Evolutionary conservation across 2,113 vertebrate genomes (phyloP).

Genomic region (Silurus meridionalis): DNA sequence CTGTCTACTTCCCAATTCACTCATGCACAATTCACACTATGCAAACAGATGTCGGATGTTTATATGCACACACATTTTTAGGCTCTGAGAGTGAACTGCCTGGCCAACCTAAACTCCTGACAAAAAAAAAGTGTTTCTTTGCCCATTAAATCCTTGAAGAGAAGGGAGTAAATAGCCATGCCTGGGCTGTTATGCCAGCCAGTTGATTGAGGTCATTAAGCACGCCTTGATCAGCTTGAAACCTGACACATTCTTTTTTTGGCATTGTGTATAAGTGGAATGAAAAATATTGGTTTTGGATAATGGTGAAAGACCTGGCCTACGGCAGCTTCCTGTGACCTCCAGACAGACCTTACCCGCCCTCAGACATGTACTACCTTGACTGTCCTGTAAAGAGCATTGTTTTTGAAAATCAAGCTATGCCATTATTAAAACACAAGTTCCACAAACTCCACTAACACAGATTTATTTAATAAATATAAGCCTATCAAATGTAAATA

Average conservation of each 20-base stretch:
- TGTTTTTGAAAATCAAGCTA: neutral
- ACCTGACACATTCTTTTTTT: conserved; percentile 23
- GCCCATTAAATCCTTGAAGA: conserved; percentile 5
- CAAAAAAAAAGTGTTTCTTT: neutral
- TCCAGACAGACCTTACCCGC: conserved; percentile 25
- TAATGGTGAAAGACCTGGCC: conserved; percentile 45
- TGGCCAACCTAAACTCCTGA: conserved; percentile 31
- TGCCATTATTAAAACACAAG: neutral
- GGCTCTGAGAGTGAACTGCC: conserved; percentile 33
- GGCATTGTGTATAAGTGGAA: conserved; percentile 39
- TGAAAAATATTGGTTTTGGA: conserved; percentile 48
- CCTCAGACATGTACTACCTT: conserved; percentile 31
- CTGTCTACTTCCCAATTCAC: conserved; percentile 37
- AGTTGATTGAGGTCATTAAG: conserved; percentile 11
- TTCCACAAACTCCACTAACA: neutral
- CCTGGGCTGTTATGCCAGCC: neutral
- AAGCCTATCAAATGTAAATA: neutral
- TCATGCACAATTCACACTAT: conserved; percentile 34
- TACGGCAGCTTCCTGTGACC: conserved; percentile 30
- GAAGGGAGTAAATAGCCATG: conserved; percentile 10
- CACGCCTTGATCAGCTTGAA: conserved; percentile 28
- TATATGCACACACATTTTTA: conserved; percentile 40
- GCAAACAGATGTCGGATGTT: conserved; percentile 45
- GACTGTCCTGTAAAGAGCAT: neutral
- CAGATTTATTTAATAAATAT: neutral